Evolutionary conservation across 2,888 invertebrate genomes (phyloP).

Genomic region (Eupithecia exiguata): DNA sequence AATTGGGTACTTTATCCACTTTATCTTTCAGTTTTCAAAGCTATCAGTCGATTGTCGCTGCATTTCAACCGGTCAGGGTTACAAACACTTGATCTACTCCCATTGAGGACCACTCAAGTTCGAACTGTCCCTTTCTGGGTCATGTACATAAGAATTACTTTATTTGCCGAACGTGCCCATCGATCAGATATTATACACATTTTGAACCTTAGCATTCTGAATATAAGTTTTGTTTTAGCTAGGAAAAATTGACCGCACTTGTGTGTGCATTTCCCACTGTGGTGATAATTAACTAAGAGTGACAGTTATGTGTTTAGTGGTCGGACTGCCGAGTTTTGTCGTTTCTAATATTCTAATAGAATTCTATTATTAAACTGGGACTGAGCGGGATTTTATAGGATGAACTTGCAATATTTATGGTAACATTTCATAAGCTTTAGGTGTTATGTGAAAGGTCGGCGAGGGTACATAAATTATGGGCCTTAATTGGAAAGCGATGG

Average conservation of each 20-base stretch:
- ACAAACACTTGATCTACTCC: conserved; percentile 23
- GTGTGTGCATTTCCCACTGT: conserved; percentile 46
- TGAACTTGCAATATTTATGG: conserved; percentile 16
- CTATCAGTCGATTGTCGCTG: conserved; percentile 4
- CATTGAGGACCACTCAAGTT: conserved; percentile 29
- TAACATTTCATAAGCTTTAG: conserved; percentile 1
- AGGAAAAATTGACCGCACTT: conserved; percentile 22
- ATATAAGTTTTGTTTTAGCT: conserved; percentile 25
- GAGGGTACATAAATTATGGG: conserved; percentile 22
- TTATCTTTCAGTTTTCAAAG: conserved; percentile 15
- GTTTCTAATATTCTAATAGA: conserved; percentile 59
- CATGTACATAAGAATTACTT: conserved; percentile 33
- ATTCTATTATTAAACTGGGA: conserved; percentile 38
- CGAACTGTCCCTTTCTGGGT: conserved; percentile 30
- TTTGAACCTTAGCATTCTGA: conserved; percentile 17
- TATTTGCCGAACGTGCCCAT: conserved; percentile 39
- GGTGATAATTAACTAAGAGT: conserved; percentile 57
- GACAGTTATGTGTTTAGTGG: conserved; percentile 52
- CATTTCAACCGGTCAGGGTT: conserved; percentile 27
- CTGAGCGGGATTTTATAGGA: conserved; percentile 27
- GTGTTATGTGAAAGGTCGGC: conserved; percentile 7
- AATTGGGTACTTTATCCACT: conserved; percentile 16
- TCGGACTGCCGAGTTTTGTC: conserved; percentile 45
- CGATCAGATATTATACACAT: conserved; percentile 21
- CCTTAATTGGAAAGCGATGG: conserved; percentile 15